A percentile compares a stretch with the other conserved stretches of the same genome.
Evolutionary conservation across 1,140 invertebrate species (phyloP).

Genomic region (Bicyclus anynana): DNA sequence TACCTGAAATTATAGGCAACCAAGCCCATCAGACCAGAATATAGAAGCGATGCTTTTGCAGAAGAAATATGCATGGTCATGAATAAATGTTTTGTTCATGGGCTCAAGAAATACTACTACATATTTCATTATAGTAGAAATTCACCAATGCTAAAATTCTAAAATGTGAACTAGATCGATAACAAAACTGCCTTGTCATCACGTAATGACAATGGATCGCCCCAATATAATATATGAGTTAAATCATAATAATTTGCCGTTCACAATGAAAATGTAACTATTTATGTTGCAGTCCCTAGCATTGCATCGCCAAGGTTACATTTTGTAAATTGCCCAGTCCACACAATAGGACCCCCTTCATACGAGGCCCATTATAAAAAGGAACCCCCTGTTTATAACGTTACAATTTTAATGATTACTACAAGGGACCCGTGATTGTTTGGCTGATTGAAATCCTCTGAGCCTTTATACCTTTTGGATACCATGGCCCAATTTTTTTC

Average conservation of each 20-base stretch:
- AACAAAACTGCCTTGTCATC: conserved; percentile 15
- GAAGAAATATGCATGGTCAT: no score
- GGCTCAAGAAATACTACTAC: no score
- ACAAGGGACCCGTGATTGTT: conserved; percentile 6
- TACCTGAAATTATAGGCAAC: no score
- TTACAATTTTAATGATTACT: conserved; percentile 67
- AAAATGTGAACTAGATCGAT: neutral
- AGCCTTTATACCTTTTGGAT: no score
- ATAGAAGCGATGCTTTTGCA: no score
- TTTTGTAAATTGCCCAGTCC: conserved; percentile 58
- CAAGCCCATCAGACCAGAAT: no score
- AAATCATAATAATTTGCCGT: conserved; percentile 67
- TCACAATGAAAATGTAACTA: conserved; percentile 62
- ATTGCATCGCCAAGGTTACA: conserved; percentile 42
- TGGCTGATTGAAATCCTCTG: conserved; percentile 17
- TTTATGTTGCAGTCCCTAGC: conserved; percentile 45
- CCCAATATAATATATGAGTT: conserved; percentile 30
- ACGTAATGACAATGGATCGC: conserved; percentile 13
- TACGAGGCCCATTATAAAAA: conserved; percentile 64
- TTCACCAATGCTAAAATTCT: no score
- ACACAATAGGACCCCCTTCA: conserved; percentile 47
- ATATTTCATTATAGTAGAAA: no score
- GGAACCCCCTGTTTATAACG: conserved; percentile 56
- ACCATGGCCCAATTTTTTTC: neutral
- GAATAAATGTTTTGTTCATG: no score